Percentiles rank a stretch among this genome's conserved stretches.
phyloP scores from a whole-genome alignment of 2,113 vertebrate species.

The Podilymbus podiceps region DNA sequence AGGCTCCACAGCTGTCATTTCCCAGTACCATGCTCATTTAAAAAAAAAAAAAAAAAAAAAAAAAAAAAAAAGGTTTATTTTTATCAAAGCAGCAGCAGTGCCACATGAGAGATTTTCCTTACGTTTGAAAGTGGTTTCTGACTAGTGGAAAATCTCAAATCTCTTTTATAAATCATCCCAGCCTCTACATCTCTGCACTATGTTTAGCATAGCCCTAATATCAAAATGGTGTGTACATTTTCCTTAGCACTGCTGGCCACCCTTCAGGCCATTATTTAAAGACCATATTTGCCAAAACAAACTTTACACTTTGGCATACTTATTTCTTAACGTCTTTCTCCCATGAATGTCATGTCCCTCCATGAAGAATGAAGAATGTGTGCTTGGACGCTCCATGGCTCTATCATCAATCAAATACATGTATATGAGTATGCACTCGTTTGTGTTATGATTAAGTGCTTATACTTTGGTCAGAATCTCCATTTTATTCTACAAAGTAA shows the following conservation, averaged over 20 bases:
- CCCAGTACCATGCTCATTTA: neutral
- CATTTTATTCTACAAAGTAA: neutral
- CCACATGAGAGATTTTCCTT: neutral
- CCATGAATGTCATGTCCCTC: neutral
- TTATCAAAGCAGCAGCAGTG: neutral
- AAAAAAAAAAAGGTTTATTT: neutral
- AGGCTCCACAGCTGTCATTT: neutral
- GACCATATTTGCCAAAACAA: slow-evolving; percentile 23
- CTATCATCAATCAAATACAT: neutral
- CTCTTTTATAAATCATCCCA: neutral
- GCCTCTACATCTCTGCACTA: neutral
- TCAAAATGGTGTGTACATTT: neutral
- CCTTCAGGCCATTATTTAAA: neutral
- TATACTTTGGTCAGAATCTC: neutral
- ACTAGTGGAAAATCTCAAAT: slow-evolving; percentile 13
- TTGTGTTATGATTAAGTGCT: neutral
- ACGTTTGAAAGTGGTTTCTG: neutral
- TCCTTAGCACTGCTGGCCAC: neutral
- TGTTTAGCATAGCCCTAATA: slow-evolving; percentile 11
- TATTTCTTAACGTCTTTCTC: slow-evolving; percentile 7
- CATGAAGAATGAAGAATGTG: neutral
- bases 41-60: neutral
- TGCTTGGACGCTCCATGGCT: neutral
- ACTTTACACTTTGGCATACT: neutral
- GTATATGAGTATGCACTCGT: neutral